Evolutionary conservation across 2,888 invertebrate genomes (phyloP), one percentile per base, ranked within the genome.

Genomic region (Trachelus stipa): DNA sequence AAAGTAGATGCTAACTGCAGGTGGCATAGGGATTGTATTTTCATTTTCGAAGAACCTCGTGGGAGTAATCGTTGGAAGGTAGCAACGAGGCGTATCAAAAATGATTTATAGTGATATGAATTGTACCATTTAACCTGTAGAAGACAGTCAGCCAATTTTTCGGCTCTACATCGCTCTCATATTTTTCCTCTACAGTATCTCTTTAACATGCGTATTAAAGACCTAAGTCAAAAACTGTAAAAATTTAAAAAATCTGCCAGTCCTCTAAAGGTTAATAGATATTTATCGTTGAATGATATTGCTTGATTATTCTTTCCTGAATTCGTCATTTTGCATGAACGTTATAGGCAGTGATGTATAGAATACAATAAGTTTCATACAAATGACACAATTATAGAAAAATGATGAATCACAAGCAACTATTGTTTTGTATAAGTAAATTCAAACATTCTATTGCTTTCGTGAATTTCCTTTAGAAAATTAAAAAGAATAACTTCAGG

Each of bases 1-100:
- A 34, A 78, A 77, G 75, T 79, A 75, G 81, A 79, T 78, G 75
- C 80, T 81, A 56, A 84, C 80, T 79, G 81, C 80, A 71, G 83
- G 83, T 80, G 83, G 83, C 71, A n/a, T 9, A 56, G 56, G 56
- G 23, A 56, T 23, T 56, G 56, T 23, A 56, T 9, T 56, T 56
- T 15, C 56, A 56, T 56, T 40, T 79, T 74, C 73, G 73, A 79
- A 34, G 12, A 74, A 69, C 75, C 78, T 75, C 76, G 68, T 76
- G 73, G 33, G 68, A 76, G 76, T 75, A 69, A 9, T 23, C 23
- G 23, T 56, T 56, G 56, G 23, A 56, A 56, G 23, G 23, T 23
- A 6, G 6, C 56, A 9, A 56, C 56, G 56, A 56, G 56, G 56
- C 9, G 23, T 56, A 56, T 56, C 56, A 23, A 56, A 23, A 56